These are phyloP conservation scores for Napeogenes sylphis DNA, from an alignment of 2,888 invertebrate genomes.

Conservation along the genomic window DNA sequence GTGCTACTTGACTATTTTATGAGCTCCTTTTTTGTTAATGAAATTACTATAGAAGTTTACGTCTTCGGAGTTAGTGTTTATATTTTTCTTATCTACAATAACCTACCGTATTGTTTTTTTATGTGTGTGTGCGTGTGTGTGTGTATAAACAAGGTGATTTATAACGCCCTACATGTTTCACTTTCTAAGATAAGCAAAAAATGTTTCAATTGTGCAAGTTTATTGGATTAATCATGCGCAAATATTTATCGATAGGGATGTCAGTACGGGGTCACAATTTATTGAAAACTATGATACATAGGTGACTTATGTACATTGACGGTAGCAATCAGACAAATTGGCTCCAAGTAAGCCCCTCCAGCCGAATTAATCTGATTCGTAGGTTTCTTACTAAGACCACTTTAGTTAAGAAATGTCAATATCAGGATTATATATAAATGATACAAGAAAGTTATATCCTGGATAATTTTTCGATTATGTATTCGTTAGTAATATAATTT, in stretches of 20 bases:
- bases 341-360: slow-evolving; percentile 71
- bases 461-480: no score
- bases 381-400: slow-evolving; percentile 73
- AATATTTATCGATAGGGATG: slow-evolving; percentile 76
- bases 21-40: slow-evolving; percentile 27
- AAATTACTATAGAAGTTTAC: neutral
- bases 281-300: slow-evolving; percentile 66
- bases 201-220: slow-evolving; percentile 59
- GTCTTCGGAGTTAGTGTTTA: neutral
- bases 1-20: slow-evolving; percentile 43
- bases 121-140: no score
- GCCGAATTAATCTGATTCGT: slow-evolving; percentile 73
- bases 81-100: no score
- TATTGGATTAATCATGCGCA: slow-evolving; percentile 75
- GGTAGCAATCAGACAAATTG: slow-evolving; percentile 79
- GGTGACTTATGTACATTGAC: slow-evolving; percentile 63
- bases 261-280: slow-evolving; percentile 73
- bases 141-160: no score
- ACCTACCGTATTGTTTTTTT: no score
- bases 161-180: slow-evolving; percentile 14
- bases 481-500: no score
- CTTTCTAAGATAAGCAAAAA: slow-evolving; percentile 46
- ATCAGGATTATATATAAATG: no score
- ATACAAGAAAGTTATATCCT: no score
- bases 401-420: slow-evolving; percentile 53